phyloP scores from a whole-genome alignment of 2,888 invertebrate species.

The Pammene fasciana region DNA sequence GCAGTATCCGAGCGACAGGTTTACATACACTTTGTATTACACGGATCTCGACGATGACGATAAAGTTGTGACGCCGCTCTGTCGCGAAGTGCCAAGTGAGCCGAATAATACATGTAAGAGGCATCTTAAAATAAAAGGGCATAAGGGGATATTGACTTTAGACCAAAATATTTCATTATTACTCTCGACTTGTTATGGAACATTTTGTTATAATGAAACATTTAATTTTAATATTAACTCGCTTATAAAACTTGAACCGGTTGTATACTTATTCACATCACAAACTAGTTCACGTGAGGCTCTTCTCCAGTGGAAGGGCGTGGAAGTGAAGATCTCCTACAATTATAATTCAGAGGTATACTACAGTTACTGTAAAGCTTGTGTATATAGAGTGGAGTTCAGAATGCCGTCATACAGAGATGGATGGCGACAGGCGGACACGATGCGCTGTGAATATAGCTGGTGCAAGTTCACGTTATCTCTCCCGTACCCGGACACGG shows the following conservation, averaged over 20 bases:
- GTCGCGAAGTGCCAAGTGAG: background rate
- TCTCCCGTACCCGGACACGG: background rate
- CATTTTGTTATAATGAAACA: conserved; percentile 1
- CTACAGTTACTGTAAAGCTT: background rate
- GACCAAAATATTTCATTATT: background rate
- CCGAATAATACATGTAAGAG: background rate
- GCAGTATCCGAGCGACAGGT: too few species aligned
- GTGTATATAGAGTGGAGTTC: background rate
- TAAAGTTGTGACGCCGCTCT: too few species aligned
- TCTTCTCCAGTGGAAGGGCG: too few species aligned
- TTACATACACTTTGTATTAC: too few species aligned
- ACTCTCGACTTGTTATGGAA: background rate
- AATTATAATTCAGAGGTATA: too few species aligned
- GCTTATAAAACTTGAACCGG: background rate
- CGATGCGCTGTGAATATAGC: background rate
- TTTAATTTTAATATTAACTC: background rate
- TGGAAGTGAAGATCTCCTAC: too few species aligned
- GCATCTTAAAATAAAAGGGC: background rate
- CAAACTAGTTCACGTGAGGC: too few species aligned
- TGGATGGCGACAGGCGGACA: conserved; percentile 6
- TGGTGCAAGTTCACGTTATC: background rate
- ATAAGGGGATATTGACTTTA: too few species aligned
- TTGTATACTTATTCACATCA: rapidly evolving
- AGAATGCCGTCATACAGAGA: background rate
- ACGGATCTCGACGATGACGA: too few species aligned